Evolutionary conservation across 2,113 vertebrate genomes (phyloP), one percentile per base, ranked within the genome.

Genomic region (Formicarius rufipectus): DNA sequence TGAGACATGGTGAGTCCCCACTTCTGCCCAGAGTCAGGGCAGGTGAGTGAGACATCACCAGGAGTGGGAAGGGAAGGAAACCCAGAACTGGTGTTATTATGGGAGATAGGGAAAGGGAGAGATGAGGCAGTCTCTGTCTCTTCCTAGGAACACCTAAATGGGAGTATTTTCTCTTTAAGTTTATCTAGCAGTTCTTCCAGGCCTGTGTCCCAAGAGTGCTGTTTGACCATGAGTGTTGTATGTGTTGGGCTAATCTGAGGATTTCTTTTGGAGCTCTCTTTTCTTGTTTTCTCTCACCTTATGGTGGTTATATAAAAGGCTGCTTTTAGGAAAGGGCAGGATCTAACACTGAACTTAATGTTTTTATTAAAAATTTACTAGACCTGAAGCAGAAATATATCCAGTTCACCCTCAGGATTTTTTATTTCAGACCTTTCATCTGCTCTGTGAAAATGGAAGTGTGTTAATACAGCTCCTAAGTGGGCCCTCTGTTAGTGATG

Each of bases 41-140:
- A 83, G 14, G n/a, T 66, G 66, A 15, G 28, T 82, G 58, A 80
- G 40, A 55, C 45, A 40, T 62, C 2, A 0, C 8, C 0, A 0
- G 27, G 21, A 86, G 23, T 12, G 74, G 33, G 42, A 83, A 74
- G 33, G 2, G 1, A 86, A 81, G 45, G 47, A 66, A 62, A 90
- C 74, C 5, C n/a, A 80, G 31, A 50, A 52, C 12, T 64, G 27
- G 8, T 63, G 10, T 49, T 87, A 39, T 20, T 58, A 18, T 39
- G 55, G 47, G 35, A 84, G 25, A 35, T 1, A 0, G 17, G 30
- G 56, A 52, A 74, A 64, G 16, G 14, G 45, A 80, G 39, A 59
- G 33, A 30, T 0, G 1, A 69, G 18, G 33, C 62, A 83, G 21
- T 11, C 20, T 71, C n/a, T 59, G 5, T 59, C 7, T 8, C n/a